phyloP scores from a whole-genome alignment of 2,888 invertebrate species.

The Drosophila hamatofila region DNA sequence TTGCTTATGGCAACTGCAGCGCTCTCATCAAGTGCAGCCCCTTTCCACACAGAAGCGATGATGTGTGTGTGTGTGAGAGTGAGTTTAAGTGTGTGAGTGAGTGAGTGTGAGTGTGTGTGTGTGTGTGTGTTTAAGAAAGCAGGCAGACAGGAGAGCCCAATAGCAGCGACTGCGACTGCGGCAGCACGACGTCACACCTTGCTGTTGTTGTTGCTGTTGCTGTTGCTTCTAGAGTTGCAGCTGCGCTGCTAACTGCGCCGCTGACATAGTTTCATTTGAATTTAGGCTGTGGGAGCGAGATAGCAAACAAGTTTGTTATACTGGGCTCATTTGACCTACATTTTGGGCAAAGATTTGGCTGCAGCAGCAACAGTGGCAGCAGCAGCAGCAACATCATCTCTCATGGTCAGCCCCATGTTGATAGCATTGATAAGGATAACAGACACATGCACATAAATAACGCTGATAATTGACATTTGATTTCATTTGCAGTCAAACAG shows the following conservation, averaged over 20 bases:
- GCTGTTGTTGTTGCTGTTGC: slow-evolving; percentile 17
- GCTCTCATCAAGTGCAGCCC: neutral
- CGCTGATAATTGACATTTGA: slow-evolving; percentile 24
- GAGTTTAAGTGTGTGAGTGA: neutral
- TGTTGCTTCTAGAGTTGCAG: slow-evolving; percentile 30
- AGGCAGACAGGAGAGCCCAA: slow-evolving; percentile 19
- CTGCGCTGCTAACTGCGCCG: slow-evolving; percentile 28
- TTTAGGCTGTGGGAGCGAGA: slow-evolving; percentile 50
- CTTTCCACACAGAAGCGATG: neutral
- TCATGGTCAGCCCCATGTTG: slow-evolving; percentile 37
- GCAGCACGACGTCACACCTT: slow-evolving; percentile 42
- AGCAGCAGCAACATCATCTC: neutral
- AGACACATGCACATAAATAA: slow-evolving; percentile 2
- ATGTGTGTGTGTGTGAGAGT: slow-evolving; percentile 5
- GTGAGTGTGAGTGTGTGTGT: neutral
- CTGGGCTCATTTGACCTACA: slow-evolving; percentile 46
- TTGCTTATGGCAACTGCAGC: slow-evolving; percentile 8
- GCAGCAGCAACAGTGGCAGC: slow-evolving; percentile 9
- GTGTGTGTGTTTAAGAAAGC: slow-evolving; percentile 1
- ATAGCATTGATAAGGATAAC: slow-evolving; percentile 55
- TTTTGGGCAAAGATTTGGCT: slow-evolving; percentile 25
- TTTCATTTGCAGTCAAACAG: slow-evolving; percentile 44
- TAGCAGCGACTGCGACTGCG: slow-evolving; percentile 9
- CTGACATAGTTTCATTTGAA: slow-evolving; percentile 72
- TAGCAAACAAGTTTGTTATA: neutral